Evolutionary conservation across 2,888 invertebrate genomes (phyloP).

Genomic region (Volucella inanis): DNA sequence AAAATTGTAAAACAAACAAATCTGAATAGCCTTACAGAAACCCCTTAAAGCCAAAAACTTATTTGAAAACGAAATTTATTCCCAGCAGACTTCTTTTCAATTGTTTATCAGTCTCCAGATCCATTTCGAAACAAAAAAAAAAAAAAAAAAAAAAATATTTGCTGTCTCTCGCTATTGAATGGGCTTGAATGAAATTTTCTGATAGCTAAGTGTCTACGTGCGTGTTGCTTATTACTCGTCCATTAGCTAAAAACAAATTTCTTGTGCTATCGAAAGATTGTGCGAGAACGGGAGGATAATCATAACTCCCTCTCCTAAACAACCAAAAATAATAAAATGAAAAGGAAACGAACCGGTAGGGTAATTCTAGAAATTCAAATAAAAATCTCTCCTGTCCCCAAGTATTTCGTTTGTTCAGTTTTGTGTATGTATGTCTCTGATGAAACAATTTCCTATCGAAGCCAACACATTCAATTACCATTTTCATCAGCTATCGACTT

Average conservation of each 20-base stretch:
- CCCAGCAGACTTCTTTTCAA: background rate
- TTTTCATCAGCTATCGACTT: conserved; percentile 69
- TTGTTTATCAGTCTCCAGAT: too few relatives aligned
- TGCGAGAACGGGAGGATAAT: background rate
- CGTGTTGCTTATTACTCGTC: conserved; percentile 10
- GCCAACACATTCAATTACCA: conserved; percentile 71
- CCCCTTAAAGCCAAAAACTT: too few relatives aligned
- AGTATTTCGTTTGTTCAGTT: background rate
- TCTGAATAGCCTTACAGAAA: too few relatives aligned
- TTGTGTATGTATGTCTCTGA: background rate
- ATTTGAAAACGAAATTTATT: conserved; percentile 13
- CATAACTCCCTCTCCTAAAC: background rate
- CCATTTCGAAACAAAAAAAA: background rate
- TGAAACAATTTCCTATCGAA: conserved; percentile 34
- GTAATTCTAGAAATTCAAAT: conserved; percentile 45
- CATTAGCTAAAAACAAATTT: conserved; percentile 12
- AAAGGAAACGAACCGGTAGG: conserved; percentile 22
- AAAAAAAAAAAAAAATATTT: conserved; percentile 33
- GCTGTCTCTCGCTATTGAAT: conserved; percentile 22
- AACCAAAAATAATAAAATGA: conserved; percentile 2
- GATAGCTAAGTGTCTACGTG: conserved; percentile 58
- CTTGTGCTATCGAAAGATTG: conserved; percentile 11
- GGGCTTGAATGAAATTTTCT: conserved; percentile 40
- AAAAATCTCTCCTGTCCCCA: conserved; percentile 32
- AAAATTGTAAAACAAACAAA: too few relatives aligned